phyloP scores from a whole-genome alignment of 1,140 invertebrate genomes.

The Bombus confusus region DNA sequence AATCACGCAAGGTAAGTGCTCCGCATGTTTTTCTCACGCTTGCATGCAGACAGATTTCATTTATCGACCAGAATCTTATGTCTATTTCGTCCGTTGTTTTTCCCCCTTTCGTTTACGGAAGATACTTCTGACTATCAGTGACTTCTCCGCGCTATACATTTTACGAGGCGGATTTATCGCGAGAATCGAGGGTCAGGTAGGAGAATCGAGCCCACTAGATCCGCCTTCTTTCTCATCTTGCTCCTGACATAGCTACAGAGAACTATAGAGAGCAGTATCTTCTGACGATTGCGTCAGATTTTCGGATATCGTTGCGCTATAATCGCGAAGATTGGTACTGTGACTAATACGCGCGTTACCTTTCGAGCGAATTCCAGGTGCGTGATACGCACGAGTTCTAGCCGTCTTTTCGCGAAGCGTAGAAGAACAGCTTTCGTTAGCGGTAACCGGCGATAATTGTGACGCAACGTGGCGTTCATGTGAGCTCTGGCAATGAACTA shows the following conservation, averaged over 20 bases:
- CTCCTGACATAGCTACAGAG: background rate
- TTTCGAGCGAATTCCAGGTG: background rate
- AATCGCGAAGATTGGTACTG: too few relatives aligned
- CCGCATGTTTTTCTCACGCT: background rate
- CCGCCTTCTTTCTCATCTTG: background rate
- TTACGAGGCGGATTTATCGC: slow-evolving; percentile 27
- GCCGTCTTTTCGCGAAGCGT: slow-evolving; percentile 8
- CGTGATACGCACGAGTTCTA: background rate
- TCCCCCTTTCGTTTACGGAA: background rate
- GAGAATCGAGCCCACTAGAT: background rate
- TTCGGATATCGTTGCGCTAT: background rate
- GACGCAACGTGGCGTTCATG: background rate
- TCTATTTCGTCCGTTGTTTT: background rate
- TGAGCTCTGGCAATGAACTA: background rate
- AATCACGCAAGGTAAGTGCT: slow-evolving; percentile 62
- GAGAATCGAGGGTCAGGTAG: background rate
- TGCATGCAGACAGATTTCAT: background rate
- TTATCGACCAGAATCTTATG: slow-evolving; percentile 2
- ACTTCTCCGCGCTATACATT: background rate
- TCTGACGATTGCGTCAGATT: slow-evolving; percentile 10
- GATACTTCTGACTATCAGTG: background rate
- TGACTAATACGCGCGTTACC: background rate
- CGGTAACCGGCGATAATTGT: background rate
- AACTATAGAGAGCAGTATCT: background rate
- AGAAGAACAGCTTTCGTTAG: background rate